A percentile compares a stretch with the other conserved stretches of the same genome.
phyloP scores from a whole-genome alignment of 2,113 vertebrate species.

The Rhinopomastus cyanomelas region DNA sequence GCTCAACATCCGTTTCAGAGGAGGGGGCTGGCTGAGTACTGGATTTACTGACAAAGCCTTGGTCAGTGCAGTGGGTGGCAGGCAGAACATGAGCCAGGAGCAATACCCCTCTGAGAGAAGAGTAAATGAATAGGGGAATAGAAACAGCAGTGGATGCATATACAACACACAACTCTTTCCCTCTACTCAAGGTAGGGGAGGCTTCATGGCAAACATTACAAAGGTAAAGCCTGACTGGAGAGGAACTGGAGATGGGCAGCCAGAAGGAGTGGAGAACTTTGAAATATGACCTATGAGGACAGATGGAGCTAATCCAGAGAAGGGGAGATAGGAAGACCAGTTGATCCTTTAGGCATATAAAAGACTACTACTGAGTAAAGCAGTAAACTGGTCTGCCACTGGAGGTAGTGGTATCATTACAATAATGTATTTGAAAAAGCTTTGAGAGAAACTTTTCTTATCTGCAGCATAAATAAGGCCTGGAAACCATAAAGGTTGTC shows the following conservation, averaged over 20 bases:
- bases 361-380: background rate
- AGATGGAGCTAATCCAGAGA: background rate
- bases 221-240: background rate
- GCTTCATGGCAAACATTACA: background rate
- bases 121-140: background rate
- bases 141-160: fast-evolving
- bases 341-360: background rate
- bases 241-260: background rate
- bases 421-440: background rate
- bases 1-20: fast-evolving
- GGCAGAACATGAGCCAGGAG: background rate
- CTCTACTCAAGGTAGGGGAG: background rate
- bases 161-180: background rate
- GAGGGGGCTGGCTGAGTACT: background rate
- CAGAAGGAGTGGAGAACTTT: background rate
- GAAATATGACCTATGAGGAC: background rate
- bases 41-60: background rate
- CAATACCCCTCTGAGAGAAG: background rate
- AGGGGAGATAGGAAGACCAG: background rate
- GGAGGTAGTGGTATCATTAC: background rate
- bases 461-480: background rate
- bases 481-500: background rate
- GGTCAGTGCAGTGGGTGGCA: background rate
- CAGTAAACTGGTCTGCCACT: background rate
- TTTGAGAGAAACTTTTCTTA: background rate